Percentiles rank a stretch among this genome's conserved stretches.
These are phyloP conservation scores for Eulimnadia texana DNA, from an alignment of 1,140 invertebrate genomes.

Conservation along the genomic window DNA sequence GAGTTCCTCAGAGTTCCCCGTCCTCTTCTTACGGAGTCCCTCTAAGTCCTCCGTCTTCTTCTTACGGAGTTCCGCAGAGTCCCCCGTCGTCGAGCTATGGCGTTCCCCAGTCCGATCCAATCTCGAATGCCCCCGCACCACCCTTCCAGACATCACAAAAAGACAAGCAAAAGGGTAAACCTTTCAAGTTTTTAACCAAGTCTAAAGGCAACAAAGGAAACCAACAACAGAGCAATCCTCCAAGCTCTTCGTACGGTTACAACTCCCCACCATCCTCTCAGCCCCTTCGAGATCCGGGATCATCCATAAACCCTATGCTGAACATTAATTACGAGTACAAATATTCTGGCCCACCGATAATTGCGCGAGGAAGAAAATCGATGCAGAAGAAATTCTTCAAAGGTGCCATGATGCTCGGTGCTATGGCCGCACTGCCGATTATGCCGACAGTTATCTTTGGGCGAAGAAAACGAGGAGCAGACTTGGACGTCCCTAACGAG, in stretches of 20 bases:
- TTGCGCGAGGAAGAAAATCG: constrained; percentile 7
- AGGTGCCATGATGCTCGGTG: constrained; percentile 14
- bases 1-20: neutral
- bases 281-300: neutral
- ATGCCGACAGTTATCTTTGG: constrained; percentile 9
- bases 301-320: constrained; percentile 1
- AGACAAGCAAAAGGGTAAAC: neutral
- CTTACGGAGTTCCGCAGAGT: neutral
- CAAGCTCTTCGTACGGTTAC: constrained; percentile 11
- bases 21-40: neutral
- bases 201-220: constrained; percentile 2
- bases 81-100: constrained; percentile 1
- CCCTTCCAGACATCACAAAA: neutral
- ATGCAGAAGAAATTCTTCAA: constrained; percentile 14
- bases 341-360: constrained; percentile 12
- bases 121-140: neutral
- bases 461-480: constrained; percentile 3
- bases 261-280: neutral
- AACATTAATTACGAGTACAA: constrained; percentile 16
- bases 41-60: neutral
- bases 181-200: constrained; percentile 1
- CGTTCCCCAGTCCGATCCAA: constrained; percentile 6
- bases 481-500: neutral
- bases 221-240: neutral
- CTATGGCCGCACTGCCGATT: constrained; percentile 5